Conservation (phyloP, 2,797 vertebrate genomes). For the Cirrhinus molitorella region DNA sequence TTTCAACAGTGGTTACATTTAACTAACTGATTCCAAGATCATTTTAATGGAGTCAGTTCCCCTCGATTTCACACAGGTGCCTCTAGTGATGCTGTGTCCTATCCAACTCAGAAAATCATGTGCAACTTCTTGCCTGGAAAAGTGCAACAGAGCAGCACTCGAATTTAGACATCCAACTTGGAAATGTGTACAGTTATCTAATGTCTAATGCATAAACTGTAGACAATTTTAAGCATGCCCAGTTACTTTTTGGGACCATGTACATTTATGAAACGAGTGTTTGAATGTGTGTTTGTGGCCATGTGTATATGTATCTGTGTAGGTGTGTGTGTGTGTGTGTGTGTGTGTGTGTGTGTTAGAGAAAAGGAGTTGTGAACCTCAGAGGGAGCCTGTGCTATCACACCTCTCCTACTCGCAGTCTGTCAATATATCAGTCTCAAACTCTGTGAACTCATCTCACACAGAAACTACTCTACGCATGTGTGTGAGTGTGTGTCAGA, state of each 20-base stretch:
- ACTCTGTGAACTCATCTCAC: conserved; percentile 49
- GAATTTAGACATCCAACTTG: conserved; percentile 7
- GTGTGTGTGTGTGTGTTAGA: conserved; percentile 32
- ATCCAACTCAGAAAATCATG: neutral
- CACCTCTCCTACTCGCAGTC: conserved; percentile 64
- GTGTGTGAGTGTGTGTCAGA: conserved; percentile 32
- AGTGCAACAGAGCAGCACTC: neutral
- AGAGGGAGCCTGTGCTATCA: conserved; percentile 57
- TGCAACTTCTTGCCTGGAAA: conserved; percentile 4
- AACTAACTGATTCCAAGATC: neutral
- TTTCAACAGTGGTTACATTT: neutral
- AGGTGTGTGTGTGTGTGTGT: conserved; percentile 10
- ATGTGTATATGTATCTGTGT: neutral
- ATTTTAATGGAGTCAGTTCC: conserved; percentile 20
- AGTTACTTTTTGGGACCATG: neutral
- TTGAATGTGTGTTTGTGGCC: neutral
- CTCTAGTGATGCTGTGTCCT: neutral
- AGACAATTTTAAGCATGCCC: neutral
- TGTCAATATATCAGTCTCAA: conserved; percentile 63
- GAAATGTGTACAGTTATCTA: neutral
- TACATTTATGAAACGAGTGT: neutral
- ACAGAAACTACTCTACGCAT: conserved; percentile 3
- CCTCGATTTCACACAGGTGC: neutral
- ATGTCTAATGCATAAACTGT: neutral
- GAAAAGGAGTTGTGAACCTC: conserved; percentile 60